phyloP scores from a whole-genome alignment of 1,140 invertebrate species.

The Tenebrio molitor region DNA sequence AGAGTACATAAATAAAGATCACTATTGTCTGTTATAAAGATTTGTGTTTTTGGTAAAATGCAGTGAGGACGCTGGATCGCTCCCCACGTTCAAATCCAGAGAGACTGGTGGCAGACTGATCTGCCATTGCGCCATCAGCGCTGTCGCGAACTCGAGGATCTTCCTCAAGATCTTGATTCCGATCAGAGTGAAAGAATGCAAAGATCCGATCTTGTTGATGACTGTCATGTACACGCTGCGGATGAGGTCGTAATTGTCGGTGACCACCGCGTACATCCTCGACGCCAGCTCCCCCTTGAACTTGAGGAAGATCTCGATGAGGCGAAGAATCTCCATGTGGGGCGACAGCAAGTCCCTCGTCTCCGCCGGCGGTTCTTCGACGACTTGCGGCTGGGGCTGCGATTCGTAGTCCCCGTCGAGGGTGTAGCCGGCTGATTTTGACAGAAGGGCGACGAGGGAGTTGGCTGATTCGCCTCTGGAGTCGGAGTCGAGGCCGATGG shows the following conservation, averaged over 20 bases:
- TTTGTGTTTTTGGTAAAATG: too few relatives aligned
- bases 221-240: conserved; percentile 53
- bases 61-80: background rate
- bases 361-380: background rate
- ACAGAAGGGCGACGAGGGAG: background rate
- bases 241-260: conserved; percentile 59
- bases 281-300: conserved; percentile 57
- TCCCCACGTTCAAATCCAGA: background rate
- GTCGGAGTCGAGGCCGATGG: background rate
- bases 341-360: background rate
- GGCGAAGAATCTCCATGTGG: conserved; percentile 53
- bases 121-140: conserved; percentile 54
- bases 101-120: conserved; percentile 41
- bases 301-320: conserved; percentile 56
- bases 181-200: conserved; percentile 58
- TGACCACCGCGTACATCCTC: conserved; percentile 50
- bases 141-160: conserved; percentile 58
- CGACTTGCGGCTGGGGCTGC: background rate
- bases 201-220: conserved; percentile 53
- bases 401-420: background rate
- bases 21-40: too few relatives aligned
- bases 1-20: too few relatives aligned
- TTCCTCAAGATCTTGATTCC: conserved; percentile 55
- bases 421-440: conserved; percentile 19
- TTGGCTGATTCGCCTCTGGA: conserved; percentile 4